phyloP scores from a whole-genome alignment of 2,888 invertebrate genomes.

The Oligia strigilis region DNA sequence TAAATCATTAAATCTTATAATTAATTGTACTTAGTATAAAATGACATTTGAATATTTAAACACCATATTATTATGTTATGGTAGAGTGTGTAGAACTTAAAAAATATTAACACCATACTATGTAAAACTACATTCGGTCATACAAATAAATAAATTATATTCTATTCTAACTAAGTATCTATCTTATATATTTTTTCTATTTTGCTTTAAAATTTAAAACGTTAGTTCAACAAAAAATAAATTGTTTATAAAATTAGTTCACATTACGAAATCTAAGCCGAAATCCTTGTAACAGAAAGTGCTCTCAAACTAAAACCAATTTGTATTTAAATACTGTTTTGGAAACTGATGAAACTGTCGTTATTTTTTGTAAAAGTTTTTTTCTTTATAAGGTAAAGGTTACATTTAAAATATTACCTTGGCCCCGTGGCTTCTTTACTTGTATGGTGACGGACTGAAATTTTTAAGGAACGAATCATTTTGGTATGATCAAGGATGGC shows the following conservation, averaged over 20 bases:
- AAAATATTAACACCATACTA: too few species aligned
- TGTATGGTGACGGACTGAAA: conserved; percentile 13
- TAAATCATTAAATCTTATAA: too few species aligned
- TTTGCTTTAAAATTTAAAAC: neutral
- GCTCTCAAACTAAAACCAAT: conserved; percentile 28
- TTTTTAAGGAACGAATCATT: neutral
- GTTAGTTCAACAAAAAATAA: neutral
- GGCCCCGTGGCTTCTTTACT: conserved; percentile 38
- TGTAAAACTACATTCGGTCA: too few species aligned
- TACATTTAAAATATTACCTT: conserved; percentile 42
- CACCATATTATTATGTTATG: too few species aligned
- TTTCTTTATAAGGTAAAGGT: conserved; percentile 24
- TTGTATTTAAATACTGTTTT: conserved; percentile 48
- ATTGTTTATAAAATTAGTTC: conserved; percentile 30
- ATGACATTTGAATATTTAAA: too few species aligned
- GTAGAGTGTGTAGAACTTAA: too few species aligned
- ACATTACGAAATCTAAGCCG: conserved; percentile 21
- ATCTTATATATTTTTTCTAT: neutral
- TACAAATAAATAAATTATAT: too few species aligned
- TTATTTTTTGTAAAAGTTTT: conserved; percentile 24
- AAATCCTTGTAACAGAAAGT: conserved; percentile 51
- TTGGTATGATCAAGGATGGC: conserved; percentile 1
- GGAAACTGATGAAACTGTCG: conserved; percentile 32
- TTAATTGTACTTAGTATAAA: too few species aligned
- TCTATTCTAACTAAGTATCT: too few species aligned